Base-by-base conservation (phyloP, 2,888 invertebrate species). In the Eilema sororculum region DNA sequence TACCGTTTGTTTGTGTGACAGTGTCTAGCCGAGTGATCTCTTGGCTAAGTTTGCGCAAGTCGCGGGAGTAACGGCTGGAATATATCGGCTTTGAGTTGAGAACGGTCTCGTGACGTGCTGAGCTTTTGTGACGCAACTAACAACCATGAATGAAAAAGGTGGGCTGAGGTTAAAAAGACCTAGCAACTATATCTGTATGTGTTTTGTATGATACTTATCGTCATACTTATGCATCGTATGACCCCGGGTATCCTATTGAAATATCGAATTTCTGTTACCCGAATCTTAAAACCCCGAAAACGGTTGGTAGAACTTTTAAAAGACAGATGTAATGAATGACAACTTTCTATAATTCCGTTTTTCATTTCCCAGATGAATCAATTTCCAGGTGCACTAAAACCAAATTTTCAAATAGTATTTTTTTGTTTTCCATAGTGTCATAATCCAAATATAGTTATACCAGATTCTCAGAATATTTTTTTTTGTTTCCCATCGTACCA, bases 21-120 rank as follows among this genome's bases (percentile, higher is more conserved):
- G 84, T 87, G 91, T 92, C 93, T 92, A 91, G 92, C 89, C 89
- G 81, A 80, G 88, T 86, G 90, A 91, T 91, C 91, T 89, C 89
- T 91, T 88, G 85, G 89, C 83, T 80, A 89, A 92, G 90, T 91
- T 91, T 91, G 90, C 88, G 86, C 84, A 87, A 91, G 88, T 89
- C 87, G 87, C 86, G 83, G 85, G 86, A 81, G 89, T 90, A 90
- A 90, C 90, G 87, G 86, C 86, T 90, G 87, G 89, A 88, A 89
- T 88, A 87, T 89, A 91, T 90, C 87, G 87, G 88, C 89, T 89
- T 90, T 91, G 87, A 90, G 85, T 86, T 89, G 86, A 88, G 85
- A 84, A 78, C 78, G 75, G 73, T 82, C 82, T 80, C 77, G 82
- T 80, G 81, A 80, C 81, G 78, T 82, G 84, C 81, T 77, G 80